Percentiles rank a stretch among this genome's conserved stretches.
phyloP scores from a whole-genome alignment of 2,113 vertebrate genomes.

The Forbesichthys papilliferus region DNA sequence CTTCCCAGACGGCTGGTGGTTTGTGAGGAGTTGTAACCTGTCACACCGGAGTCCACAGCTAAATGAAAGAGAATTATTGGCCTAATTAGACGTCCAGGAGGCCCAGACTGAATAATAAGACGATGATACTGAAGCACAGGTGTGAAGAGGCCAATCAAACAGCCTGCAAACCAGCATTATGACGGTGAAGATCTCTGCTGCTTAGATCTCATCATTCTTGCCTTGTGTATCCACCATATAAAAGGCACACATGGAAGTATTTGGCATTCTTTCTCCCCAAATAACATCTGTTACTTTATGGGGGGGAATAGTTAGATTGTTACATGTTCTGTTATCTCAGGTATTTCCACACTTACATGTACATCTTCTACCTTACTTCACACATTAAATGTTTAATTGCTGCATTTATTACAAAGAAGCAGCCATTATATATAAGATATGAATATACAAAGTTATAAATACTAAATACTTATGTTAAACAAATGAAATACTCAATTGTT shows the following conservation, averaged over 20 bases:
- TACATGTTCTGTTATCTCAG: no score
- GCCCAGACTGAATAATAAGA: conserved; percentile 50
- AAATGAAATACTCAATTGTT: no score
- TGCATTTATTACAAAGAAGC: no score
- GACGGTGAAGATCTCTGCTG: conserved; percentile 15
- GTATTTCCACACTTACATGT: no score
- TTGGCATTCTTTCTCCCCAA: conserved; percentile 33
- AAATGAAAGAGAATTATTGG: conserved; percentile 46
- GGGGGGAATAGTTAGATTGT: no score
- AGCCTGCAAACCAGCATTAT: conserved; percentile 34
- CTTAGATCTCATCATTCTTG: conserved; percentile 32
- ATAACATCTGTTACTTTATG: conserved; percentile 13
- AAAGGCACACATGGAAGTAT: conserved; percentile 23
- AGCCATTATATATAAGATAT: no score
- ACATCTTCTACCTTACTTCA: no score
- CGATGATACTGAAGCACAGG: conserved; percentile 46
- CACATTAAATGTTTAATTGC: no score
- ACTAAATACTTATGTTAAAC: no score
- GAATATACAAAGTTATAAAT: no score
- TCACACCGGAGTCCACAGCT: conserved; percentile 26
- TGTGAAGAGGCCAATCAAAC: conserved; percentile 45
- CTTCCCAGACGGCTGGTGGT: conserved; percentile 23
- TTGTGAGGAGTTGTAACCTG: conserved; percentile 10
- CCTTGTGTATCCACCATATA: conserved; percentile 1
- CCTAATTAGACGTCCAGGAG: conserved; percentile 61